phyloP scores from a whole-genome alignment of 1,140 invertebrate genomes.

The Manduca sexta region DNA sequence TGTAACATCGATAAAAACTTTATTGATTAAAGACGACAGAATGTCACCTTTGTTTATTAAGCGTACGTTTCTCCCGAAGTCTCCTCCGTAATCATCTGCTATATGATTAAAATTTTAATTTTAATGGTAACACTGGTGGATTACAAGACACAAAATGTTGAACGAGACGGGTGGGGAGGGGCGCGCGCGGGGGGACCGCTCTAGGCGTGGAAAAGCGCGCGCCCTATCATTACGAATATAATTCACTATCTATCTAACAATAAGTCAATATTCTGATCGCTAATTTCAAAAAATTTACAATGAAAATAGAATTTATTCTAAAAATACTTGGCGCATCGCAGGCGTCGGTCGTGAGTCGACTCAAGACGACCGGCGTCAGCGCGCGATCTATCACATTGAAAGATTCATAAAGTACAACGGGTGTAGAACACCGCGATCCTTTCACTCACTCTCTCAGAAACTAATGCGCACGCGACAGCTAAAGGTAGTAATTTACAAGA shows the following conservation, averaged over 20 bases:
- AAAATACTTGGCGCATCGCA: slow-evolving; percentile 56
- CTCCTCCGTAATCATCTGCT: slow-evolving; percentile 48
- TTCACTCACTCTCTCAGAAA: slow-evolving; percentile 37
- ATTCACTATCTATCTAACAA: slow-evolving; percentile 71
- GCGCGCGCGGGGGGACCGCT: slow-evolving; percentile 42
- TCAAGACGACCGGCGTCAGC: slow-evolving; percentile 53
- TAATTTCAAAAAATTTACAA: slow-evolving; percentile 71
- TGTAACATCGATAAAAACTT: slow-evolving; percentile 71
- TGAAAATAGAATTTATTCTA: slow-evolving; percentile 73
- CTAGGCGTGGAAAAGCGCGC: slow-evolving; percentile 53
- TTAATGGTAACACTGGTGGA: slow-evolving; percentile 61
- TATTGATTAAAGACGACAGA: slow-evolving; percentile 62
- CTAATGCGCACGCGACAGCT: slow-evolving; percentile 50
- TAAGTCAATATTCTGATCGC: slow-evolving; percentile 60
- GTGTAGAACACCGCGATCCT: slow-evolving; percentile 23
- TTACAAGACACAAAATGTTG: slow-evolving; percentile 62
- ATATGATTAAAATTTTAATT: slow-evolving; percentile 61
- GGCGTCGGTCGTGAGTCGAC: slow-evolving; percentile 57
- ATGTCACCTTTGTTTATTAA: slow-evolving; percentile 55
- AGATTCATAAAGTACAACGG: slow-evolving; percentile 60
- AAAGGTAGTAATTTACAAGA: slow-evolving; percentile 55
- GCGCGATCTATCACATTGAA: slow-evolving; percentile 68
- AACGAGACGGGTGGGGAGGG: slow-evolving; percentile 45
- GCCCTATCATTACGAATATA: slow-evolving; percentile 58
- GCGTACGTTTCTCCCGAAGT: slow-evolving; percentile 67